Conservation (phyloP, 2,888 invertebrate genomes). For the Rhamnusium bicolor region DNA sequence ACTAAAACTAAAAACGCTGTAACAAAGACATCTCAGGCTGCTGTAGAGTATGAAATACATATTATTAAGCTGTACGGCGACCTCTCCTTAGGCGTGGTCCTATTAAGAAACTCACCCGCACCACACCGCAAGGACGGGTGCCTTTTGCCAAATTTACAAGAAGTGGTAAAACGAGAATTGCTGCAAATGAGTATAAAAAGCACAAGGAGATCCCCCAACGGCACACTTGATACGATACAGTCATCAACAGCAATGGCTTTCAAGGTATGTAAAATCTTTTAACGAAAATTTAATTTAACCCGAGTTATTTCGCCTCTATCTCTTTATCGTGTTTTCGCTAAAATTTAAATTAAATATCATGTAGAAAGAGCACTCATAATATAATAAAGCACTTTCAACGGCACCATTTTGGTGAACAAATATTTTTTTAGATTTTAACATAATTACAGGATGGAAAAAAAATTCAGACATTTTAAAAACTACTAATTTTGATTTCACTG, state of each 20-base stretch:
- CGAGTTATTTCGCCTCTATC: not conserved
- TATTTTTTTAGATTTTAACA: no score
- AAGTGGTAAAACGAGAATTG: slow-evolving; percentile 12
- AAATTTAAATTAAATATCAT: not conserved
- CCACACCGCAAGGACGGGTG: slow-evolving; percentile 5
- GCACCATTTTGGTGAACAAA: no score
- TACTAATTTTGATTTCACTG: no score
- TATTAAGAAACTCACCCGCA: slow-evolving; percentile 17
- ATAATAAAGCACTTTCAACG: no score
- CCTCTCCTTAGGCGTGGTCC: slow-evolving; percentile 17
- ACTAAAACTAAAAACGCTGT: no score
- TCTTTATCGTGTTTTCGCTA: not conserved
- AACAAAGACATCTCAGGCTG: not conserved
- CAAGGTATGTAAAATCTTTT: slow-evolving; percentile 22
- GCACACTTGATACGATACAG: slow-evolving; percentile 18
- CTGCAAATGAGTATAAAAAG: slow-evolving; percentile 20
- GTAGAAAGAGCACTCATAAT: no score
- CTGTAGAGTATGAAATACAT: not conserved
- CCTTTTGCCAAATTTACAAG: slow-evolving; percentile 17
- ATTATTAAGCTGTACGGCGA: not conserved
- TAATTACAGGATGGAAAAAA: no score
- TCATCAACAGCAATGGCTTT: slow-evolving; percentile 22
- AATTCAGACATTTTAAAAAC: no score
- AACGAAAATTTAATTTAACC: not conserved
- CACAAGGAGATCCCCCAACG: slow-evolving; percentile 1